Evolutionary conservation across 2,797 vertebrate genomes (phyloP), one percentile per base, ranked within the genome.

Genomic region (Triplophysa bombifrons): DNA sequence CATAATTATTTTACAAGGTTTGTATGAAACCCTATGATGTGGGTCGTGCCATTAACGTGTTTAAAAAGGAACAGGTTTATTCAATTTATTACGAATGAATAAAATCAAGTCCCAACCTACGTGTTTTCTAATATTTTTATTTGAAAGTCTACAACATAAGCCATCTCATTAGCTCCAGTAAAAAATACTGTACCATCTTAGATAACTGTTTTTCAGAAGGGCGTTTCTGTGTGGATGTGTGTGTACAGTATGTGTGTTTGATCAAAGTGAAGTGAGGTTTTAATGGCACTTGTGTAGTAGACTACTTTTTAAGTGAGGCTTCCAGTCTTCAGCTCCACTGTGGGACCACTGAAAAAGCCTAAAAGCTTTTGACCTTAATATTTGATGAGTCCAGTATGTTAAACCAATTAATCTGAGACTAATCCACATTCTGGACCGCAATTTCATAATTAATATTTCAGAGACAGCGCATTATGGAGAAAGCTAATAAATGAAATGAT

Each of bases 331-430:
- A 85, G 50, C 61, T 51, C 67, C 83, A 83, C 80, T 76, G 41
- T 69, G 71, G 80, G 80, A 74, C 66, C 41, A 56, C 51, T 70
- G 72, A 81, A 78, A 78, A 81, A 61, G 80, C 85, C 84, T 89
- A 88, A 93, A 83, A 91, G 82, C 72, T 68, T 77, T 78, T 76
- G 78, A 79, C 74, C 85, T 94, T 88, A 92, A 93, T 94, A 94
- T 95, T 94, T 94, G 80, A 95, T 93, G 88, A 88, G 55, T 78
- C 82, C 84, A 84, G 89, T 89, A 89, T 84, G 84, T 88, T 92
- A 87, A 85, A 86, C 88, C 88, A 89, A 90, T 90, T 92, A 91
- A 91, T 90, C 82, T 86, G 76, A 81, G 76, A 80, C 84, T 84
- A 79, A 85, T 85, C 80, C 81, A 80, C 61, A 84, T 84, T 79